Base-by-base conservation (phyloP, 2,797 vertebrate species). In the Amniataba percoides region DNA sequence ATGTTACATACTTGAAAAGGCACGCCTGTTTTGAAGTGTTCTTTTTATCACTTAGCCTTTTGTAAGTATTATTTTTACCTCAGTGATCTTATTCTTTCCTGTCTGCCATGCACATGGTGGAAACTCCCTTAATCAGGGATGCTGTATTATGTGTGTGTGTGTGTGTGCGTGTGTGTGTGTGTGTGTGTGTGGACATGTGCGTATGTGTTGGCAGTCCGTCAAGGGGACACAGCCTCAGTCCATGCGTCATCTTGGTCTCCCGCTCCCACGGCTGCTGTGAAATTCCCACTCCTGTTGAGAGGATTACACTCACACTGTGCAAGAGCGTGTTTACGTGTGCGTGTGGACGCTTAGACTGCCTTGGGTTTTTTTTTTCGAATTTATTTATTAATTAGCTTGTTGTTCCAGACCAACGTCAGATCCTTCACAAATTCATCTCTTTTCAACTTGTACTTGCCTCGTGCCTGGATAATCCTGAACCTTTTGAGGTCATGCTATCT, bases 241-340 rank as follows among this genome's bases (percentile, higher is more conserved):
- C 77, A 76, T 93, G 89, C 87, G 89, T 92, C 93, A 92, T 93
- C 84, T 74, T 55, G 79, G 83, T 76, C 77, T 88, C 87, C 90
- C 64, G 86, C 91, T 93, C 90, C 91, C 91, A 93, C 79, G 53
- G 68, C 90, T 56, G 78, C 91, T 93, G 90, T 90, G 89, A 93
- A 91, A 93, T 92, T 93, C 92, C 91, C 87, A 79, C 90, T 93
- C 92, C 81, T 84, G 90, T 92, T 74, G 92, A 91, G 91, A 92
- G 90, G 91, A 93, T 93, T 92, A 90, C 70, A 53, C 76, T 88
- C 83, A 75, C 56, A 85, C 84, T 88, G 84, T 48, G 81, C 19
- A 11, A 59, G 52, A 73, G 71, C 76, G 63, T 58, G 16, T 36
- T 61, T 69, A 42, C 77, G 68, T 74, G 71, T 68, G 56, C 36